Evolutionary conservation across 1,140 invertebrate genomes (phyloP), one percentile per base, ranked within the genome.

Genomic region (Leptoteleia sp.): DNA sequence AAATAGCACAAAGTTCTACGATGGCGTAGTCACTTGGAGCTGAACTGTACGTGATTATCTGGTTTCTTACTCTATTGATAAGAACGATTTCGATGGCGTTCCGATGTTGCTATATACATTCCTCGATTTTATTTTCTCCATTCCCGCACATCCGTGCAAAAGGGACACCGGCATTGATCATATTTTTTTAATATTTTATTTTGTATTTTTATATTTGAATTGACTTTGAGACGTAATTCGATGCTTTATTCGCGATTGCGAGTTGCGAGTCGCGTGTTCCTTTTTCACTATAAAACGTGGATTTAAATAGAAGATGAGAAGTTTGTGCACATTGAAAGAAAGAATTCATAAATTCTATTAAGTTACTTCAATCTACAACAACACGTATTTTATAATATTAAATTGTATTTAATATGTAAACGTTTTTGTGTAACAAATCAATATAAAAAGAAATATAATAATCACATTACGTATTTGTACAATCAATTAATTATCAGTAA

Each of bases 1-100:
- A 88, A 84, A 88, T 86, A 89, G 87, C 87, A 89, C 87, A 89
- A 89, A 88, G 82, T 83, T 86, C 82, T 79, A 71, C 71, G 83
- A 70, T 52, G 72, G 67, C 76, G 62, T 84, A 76, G 15, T 81
- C 61, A 81, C 80, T 76, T 81, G 83, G 70, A 52, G 84, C 83
- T 87, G 82, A 86, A 88, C 70, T 87, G 82, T 85, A 84, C 17
- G 45, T 50, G 29, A 68, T 68, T 48, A 59, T 16, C 12, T 27
- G 27, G 12, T 50, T 70, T 70, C 64, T 70, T 70, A 70, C 59
- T 45, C 25, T 70, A 59, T 50, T 50, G 45, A 59, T 70, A 70
- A 70, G 65, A 50, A 40, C 15, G 9, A 42, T 33, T 70, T 47
- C 31, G 11, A 65, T 22, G n/a, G 45, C 17, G 17, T 52, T 65